phyloP scores from a whole-genome alignment of 1,140 invertebrate genomes.

The Armadillidium nasatum region DNA sequence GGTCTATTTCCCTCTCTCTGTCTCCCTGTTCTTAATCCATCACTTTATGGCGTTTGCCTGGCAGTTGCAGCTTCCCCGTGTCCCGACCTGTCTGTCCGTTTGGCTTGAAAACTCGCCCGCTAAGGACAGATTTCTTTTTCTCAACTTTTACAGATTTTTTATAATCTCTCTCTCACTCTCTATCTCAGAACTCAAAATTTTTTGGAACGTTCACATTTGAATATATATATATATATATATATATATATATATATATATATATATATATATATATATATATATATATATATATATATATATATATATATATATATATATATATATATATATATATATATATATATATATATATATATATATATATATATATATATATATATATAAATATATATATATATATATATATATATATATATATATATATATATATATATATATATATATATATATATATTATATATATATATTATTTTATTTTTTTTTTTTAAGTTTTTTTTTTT shows the following conservation, averaged over 20 bases:
- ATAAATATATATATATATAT: no score
- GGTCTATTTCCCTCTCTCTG: no score
- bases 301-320: constrained; percentile 12
- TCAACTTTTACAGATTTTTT: neutral
- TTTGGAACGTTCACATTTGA: neutral
- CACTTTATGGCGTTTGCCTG: constrained; percentile 1
- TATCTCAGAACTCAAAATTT: neutral
- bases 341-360: constrained; percentile 2
- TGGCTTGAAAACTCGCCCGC: neutral
- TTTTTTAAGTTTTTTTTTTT: no score
- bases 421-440: no score
- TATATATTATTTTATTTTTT: no score
- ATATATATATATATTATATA: no score
- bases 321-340: constrained; percentile 15
- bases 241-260: neutral
- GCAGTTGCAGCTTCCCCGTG: constrained; percentile 7
- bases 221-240: neutral
- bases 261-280: neutral
- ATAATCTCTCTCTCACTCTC: neutral
- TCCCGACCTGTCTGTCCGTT: neutral
- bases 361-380: neutral
- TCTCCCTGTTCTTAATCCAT: neutral
- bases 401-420: no score
- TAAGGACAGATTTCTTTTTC: neutral
- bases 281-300: neutral